Conservation (phyloP, 1,140 invertebrate genomes). For the Trichogramma pretiosum region DNA sequence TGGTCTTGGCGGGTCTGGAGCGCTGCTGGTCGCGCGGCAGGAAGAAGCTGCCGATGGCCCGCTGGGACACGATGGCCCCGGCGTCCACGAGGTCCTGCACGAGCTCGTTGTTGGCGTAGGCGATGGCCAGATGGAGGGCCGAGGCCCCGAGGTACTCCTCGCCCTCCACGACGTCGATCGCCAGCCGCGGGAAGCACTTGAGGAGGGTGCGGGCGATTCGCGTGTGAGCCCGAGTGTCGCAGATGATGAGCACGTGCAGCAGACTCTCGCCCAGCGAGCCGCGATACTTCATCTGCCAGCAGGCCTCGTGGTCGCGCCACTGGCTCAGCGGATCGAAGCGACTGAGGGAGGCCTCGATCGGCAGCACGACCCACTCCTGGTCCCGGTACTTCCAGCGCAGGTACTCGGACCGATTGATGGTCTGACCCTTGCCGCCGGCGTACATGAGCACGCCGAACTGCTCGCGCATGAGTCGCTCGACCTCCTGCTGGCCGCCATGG, state of each 20-base stretch:
- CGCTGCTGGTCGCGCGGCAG: slow-evolving; percentile 83
- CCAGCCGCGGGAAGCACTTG: slow-evolving; percentile 83
- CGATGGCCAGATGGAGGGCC: slow-evolving; percentile 90
- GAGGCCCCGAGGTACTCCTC: slow-evolving; percentile 95
- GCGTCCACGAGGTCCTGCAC: slow-evolving; percentile 85
- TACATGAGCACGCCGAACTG: slow-evolving; percentile 87
- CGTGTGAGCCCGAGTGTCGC: slow-evolving; percentile 81
- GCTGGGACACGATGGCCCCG: slow-evolving; percentile 82
- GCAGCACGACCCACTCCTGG: slow-evolving; percentile 67
- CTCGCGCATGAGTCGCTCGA: slow-evolving; percentile 78
- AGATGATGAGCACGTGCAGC: slow-evolving; percentile 89
- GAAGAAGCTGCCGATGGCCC: slow-evolving; percentile 89
- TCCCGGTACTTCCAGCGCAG: slow-evolving; percentile 88
- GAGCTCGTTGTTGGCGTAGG: slow-evolving; percentile 92
- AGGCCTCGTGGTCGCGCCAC: slow-evolving; percentile 84
- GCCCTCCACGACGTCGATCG: slow-evolving; percentile 91
- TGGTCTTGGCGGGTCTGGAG: slow-evolving; percentile 60
- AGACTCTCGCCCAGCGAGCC: slow-evolving; percentile 91
- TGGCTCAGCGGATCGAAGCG: slow-evolving; percentile 74
- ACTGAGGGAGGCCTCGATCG: slow-evolving; percentile 71
- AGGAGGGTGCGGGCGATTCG: slow-evolving; percentile 79
- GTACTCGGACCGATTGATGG: slow-evolving; percentile 84
- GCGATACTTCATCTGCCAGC: slow-evolving; percentile 94
- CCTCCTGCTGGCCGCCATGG: slow-evolving; percentile 65
- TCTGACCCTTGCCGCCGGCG: slow-evolving; percentile 74